A percentile compares a stretch with the other conserved stretches of the same genome.
Evolutionary conservation across 30 jellyfish, hydroid and myxozoan genomes (phyloP).

Genomic region (Catostylus mosaicus): DNA sequence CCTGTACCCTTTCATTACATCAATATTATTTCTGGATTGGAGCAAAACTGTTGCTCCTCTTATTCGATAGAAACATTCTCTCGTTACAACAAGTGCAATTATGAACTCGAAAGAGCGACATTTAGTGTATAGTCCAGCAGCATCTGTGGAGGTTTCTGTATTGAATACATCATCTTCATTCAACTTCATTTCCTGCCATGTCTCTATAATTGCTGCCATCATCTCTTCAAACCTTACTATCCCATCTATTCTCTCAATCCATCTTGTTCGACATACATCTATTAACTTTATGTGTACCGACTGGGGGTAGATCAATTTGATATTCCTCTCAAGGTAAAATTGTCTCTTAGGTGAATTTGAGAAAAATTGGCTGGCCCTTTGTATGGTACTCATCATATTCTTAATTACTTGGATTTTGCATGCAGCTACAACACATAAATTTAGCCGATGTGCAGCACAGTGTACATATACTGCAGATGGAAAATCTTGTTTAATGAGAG

Average conservation of each 20-base stretch:
- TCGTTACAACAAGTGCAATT: conserved; percentile 12
- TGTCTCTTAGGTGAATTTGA: conserved; percentile 1
- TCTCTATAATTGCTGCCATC: not conserved
- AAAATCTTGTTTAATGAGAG: conserved; percentile 1
- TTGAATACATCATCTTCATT: not conserved
- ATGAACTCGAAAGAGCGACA: not conserved
- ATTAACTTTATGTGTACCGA: not conserved
- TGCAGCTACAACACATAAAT: conserved; percentile 48
- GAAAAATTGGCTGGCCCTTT: conserved; percentile 16
- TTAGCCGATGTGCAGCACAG: conserved; percentile 46
- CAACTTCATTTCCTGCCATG: not conserved
- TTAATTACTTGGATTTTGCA: conserved; percentile 56
- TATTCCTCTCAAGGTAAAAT: not conserved
- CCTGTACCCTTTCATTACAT: conserved; percentile 20
- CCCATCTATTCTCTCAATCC: conserved; percentile 25
- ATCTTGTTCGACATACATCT: conserved; percentile 27
- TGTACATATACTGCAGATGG: conserved; percentile 68
- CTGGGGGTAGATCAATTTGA: not conserved
- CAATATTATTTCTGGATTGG: conserved; percentile 7
- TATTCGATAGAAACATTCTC: conserved; percentile 7
- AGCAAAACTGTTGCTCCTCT: conserved; percentile 13
- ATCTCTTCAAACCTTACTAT: conserved; percentile 21
- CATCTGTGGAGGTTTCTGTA: not conserved
- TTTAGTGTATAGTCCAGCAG: not conserved
- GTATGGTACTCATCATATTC: conserved; percentile 64